Evolutionary conservation across 2,888 invertebrate species (phyloP), one percentile per base, ranked within the genome.

Genomic region (Achlya flavicornis): DNA sequence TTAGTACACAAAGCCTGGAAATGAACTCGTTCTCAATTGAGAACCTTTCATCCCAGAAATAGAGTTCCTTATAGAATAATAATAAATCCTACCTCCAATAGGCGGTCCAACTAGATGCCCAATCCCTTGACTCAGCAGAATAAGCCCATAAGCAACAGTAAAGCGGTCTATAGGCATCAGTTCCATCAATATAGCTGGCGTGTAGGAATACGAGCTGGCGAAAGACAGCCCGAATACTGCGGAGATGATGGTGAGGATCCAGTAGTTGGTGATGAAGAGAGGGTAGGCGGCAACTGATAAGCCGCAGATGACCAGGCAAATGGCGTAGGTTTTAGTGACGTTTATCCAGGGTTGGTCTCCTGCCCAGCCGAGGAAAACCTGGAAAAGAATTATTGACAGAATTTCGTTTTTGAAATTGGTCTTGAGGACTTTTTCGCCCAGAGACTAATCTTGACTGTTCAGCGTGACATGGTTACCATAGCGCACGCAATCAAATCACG

Each of bases 91-190:
- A 96, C 99, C 98, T 83, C 97, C 98, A 72, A 99, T 90, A 1
- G 98, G 98, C 12, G 99, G 99, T 63, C 99, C 99, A 64, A 97
- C 90, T 43, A 99, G 94, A 92, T 98, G 98, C n/a, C 98, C 98
- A 67, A 99, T 95, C 12, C 99, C 99, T 90, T 99, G 98, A 72
- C 97, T 97, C 70, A 99, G 91, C 77, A 98, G 92, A 67, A 97
- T 96, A 72, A 99, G 91, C 10, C 99, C 99, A 86, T 98, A 99
- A 12, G 98, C 98, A 78, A 97, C 97, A 19, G 98, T 98, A 86
- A 99, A 98, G 74, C 97, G 95, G 74, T 98, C 98, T 74, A 99
- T 93, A 0, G 98, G 98, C 71, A 98, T 97, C 77, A 98, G 92
- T 82, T 98, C 96, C 73, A 98, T 98, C 68, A 98, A 91, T 71